These are phyloP conservation scores for human (Homo sapiens) DNA, from an alignment of 2,113 vertebrate species.

Conservation along the genomic window GRCh38 chr14:55406501-55407000, in stretches of 20 bases:
- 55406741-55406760: not conserved
- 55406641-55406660: not conserved
- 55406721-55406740: not conserved
- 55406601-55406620: not conserved
- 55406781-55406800: not conserved
- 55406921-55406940: not conserved
- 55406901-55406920: not conserved
- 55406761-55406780: not conserved
- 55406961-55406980: too few species aligned
- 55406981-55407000: too few species aligned
- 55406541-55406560: not conserved
- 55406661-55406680: not conserved
- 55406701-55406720: not conserved
- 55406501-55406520: not conserved
- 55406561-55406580: not conserved
- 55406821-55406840: not conserved
- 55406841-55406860: not conserved
- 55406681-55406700: not conserved
- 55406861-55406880: conserved; percentile 1
- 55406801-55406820: not conserved
- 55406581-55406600: not conserved
- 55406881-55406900: conserved; percentile 2
- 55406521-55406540: not conserved
- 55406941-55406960: not conserved
- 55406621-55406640: not conserved